phyloP scores from a whole-genome alignment of 30 jellyfish, hydroid and myxozoan species.

The Hydractinia symbiolongicarpus region DNA sequence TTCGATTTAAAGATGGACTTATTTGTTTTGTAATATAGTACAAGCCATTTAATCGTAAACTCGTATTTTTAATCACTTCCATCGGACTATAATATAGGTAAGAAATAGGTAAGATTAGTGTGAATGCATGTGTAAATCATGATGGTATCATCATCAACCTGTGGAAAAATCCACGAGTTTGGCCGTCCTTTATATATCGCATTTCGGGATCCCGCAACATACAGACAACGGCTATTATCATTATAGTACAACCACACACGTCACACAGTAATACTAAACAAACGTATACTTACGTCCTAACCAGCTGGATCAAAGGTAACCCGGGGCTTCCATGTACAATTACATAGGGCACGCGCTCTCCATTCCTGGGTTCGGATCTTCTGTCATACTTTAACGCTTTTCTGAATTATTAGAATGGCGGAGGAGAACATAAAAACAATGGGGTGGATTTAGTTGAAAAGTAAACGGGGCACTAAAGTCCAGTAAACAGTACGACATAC shows the following conservation, averaged over 20 bases:
- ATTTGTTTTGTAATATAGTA: slow-evolving; percentile 94
- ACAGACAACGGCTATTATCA: neutral
- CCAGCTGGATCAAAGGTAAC: slow-evolving; percentile 87
- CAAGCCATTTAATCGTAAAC: slow-evolving; percentile 56
- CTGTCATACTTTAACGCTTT: slow-evolving; percentile 56
- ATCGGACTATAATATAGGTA: slow-evolving; percentile 54
- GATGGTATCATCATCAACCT: neutral
- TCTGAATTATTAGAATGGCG: slow-evolving; percentile 19
- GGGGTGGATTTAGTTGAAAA: too few relatives aligned
- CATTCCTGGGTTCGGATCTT: slow-evolving; percentile 92
- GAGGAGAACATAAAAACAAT: too few relatives aligned
- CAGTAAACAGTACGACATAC: too few relatives aligned
- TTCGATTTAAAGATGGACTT: slow-evolving; percentile 64
- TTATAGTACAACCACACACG: neutral
- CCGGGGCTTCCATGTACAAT: slow-evolving; percentile 92
- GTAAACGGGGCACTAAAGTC: too few relatives aligned
- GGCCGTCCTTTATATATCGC: too few relatives aligned
- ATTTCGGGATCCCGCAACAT: too few relatives aligned
- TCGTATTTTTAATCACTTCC: slow-evolving; percentile 50
- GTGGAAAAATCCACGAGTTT: too few relatives aligned
- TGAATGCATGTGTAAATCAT: neutral
- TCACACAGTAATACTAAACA: neutral
- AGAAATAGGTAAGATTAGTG: neutral
- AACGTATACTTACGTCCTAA: slow-evolving; percentile 40
- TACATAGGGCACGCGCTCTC: slow-evolving; percentile 95